Conservation (phyloP, 2,888 invertebrate species). For the Buathra laborator region DNA sequence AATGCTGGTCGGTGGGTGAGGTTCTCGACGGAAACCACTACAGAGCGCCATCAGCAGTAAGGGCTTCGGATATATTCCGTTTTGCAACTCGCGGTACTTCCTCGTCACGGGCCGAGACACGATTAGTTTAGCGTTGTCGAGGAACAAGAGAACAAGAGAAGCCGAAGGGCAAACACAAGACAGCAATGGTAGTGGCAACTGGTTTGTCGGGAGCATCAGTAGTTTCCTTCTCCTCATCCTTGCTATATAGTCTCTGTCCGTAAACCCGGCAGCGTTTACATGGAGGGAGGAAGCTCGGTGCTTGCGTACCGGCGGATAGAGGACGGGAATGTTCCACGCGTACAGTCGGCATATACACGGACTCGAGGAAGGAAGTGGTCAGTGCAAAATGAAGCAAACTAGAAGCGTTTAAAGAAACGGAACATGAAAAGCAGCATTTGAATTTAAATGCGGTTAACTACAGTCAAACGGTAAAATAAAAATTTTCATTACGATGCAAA, state of each 20-base stretch:
- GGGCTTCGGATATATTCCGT: conserved; percentile 43
- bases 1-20: not conserved
- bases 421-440: not conserved
- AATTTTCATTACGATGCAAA: not conserved
- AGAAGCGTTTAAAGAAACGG: not conserved
- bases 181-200: conserved; percentile 10
- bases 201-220: conserved; percentile 11
- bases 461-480: not conserved
- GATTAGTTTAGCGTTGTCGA: conserved; percentile 34
- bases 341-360: not conserved
- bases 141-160: conserved; percentile 19
- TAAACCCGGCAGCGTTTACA: not conserved
- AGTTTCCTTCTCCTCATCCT: conserved; percentile 12
- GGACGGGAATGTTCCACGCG: not conserved
- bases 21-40: conserved; percentile 12
- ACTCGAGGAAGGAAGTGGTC: conserved; percentile 2
- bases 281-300: conserved; percentile 6
- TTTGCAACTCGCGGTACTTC: conserved; percentile 33
- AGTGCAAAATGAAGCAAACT: not conserved
- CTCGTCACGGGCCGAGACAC: conserved; percentile 25
- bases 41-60: conserved; percentile 19
- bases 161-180: conserved; percentile 53
- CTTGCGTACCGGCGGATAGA: not conserved
- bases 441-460: not conserved
- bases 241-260: not conserved